Evolutionary conservation across 1,140 invertebrate species (phyloP), one percentile per base, ranked within the genome.

Genomic region (Acromyrmex charruanus): DNA sequence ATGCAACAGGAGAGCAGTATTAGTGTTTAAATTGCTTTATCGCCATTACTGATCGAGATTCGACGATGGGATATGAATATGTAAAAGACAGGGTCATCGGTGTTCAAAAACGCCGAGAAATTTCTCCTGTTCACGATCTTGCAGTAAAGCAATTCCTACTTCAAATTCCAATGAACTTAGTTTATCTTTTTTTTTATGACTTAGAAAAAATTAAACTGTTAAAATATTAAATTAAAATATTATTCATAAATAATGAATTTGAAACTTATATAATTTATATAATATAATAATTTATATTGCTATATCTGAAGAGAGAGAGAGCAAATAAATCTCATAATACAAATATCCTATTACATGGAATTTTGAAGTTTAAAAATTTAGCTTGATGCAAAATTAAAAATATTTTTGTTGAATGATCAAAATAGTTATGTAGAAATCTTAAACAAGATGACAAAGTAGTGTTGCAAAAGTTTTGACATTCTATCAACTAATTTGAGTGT

Each of bases 11-110:
- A 74, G 75, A 59, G 55, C 65, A 51, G 58, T 68, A 87, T 89
- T 89, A 89, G 77, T 75, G 69, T 84, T 89, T 90, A 87, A 87
- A 90, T 88, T 77, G 89, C 75, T 89, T 87, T 87, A 90, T 90
- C 88, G 84, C 51, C 21, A 77, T 69, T 44, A 71, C 58, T 77
- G 88, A 90, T 90, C 85, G 85, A 89, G 89, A 90, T 89, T 63
- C 58, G 39, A 53, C 75, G 89, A 90, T 89, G 86, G 74, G 69
- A 69, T 87, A 89, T 90, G 88, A 90, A 89, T 89, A 89, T 90
- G 87, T 87, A 90, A 65, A 31, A 89, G 86, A 89, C 69, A 59
- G 77, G 87, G 77, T 89, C 69, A 77, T 77, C 53, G 59, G 31
- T 53, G n/a, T 65, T 55, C 86, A 81, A 72, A 74, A 86, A 79